A percentile compares a stretch with the other conserved stretches of the same genome.
Conservation (phyloP, 92 coral and sea anemone species). For the Siderastrea radians region DNA sequence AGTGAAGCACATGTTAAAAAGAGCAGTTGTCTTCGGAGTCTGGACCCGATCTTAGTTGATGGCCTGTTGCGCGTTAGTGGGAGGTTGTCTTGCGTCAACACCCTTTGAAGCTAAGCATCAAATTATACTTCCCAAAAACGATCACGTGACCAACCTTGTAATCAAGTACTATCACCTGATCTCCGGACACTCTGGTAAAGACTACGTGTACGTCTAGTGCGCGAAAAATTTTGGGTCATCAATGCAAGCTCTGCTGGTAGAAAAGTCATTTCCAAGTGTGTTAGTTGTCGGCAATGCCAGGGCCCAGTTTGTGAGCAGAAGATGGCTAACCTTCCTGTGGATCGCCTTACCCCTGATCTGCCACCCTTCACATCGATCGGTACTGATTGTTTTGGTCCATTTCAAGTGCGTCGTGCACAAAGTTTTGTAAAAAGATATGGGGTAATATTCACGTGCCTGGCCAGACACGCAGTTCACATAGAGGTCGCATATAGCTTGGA, state of each 20-base stretch:
- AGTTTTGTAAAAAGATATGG: conserved; percentile 43
- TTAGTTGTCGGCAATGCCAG: conserved; percentile 33
- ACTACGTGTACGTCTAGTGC: conserved; percentile 40
- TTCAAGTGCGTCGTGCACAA: background rate
- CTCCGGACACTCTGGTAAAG: conserved; percentile 54
- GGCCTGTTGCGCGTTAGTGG: conserved; percentile 55
- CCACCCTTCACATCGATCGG: conserved; percentile 36
- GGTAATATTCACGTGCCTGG: conserved; percentile 21
- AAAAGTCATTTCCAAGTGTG: conserved; percentile 16
- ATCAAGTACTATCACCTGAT: conserved; percentile 34
- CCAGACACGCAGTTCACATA: background rate
- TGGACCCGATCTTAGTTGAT: conserved; percentile 30
- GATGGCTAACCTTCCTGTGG: conserved; percentile 50
- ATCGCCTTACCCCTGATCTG: background rate
- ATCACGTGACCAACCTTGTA: conserved; percentile 36
- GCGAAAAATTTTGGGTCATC: conserved; percentile 45
- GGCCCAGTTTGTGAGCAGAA: conserved; percentile 42
- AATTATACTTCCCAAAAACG: conserved; percentile 52
- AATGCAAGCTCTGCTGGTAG: conserved; percentile 1
- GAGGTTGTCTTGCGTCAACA: conserved; percentile 35
- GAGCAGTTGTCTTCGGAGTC: conserved; percentile 18
- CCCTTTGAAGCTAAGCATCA: conserved; percentile 27
- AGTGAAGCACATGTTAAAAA: conserved; percentile 9
- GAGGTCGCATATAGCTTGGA: conserved; percentile 18
- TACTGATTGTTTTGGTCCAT: conserved; percentile 37